Percentiles rank a stretch among this genome's conserved stretches.
These are phyloP conservation scores for Bombus huntii DNA, from an alignment of 1,140 invertebrate species.

Conservation along the genomic window DNA sequence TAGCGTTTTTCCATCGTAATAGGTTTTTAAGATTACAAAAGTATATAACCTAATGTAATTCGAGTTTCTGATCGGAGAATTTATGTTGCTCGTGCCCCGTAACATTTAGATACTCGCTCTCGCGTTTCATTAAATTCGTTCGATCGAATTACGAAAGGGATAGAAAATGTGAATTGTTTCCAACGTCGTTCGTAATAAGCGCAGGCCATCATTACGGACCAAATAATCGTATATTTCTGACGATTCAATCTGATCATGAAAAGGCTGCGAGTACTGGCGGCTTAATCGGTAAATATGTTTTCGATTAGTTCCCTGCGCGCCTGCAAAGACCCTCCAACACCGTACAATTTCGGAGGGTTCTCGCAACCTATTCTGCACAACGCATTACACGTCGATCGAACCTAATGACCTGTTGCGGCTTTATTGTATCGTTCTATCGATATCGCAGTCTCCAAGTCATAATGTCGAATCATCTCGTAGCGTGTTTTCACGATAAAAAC, in stretches of 20 bases:
- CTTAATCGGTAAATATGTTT: constrained; percentile 56
- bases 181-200: constrained; percentile 15
- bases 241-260: constrained; percentile 51
- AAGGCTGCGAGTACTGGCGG: constrained; percentile 32
- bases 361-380: constrained; percentile 26
- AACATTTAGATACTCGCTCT: neutral
- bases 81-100: neutral
- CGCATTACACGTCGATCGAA: constrained; percentile 54
- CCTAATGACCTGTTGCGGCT: constrained; percentile 59
- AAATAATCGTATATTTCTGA: constrained; percentile 20
- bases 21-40: no score
- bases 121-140: neutral
- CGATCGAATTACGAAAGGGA: neutral
- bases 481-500: neutral
- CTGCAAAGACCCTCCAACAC: constrained; percentile 38
- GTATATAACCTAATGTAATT: no score
- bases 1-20: no score
- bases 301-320: constrained; percentile 44
- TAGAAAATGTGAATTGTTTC: constrained; percentile 14
- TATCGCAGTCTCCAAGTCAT: constrained; percentile 14
- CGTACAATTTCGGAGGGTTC: constrained; percentile 54
- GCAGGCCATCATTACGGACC: neutral
- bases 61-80: neutral
- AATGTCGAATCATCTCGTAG: constrained; percentile 22
- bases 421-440: constrained; percentile 38